phyloP scores from a whole-genome alignment of 2,888 invertebrate genomes.

The Torymus texanus region DNA sequence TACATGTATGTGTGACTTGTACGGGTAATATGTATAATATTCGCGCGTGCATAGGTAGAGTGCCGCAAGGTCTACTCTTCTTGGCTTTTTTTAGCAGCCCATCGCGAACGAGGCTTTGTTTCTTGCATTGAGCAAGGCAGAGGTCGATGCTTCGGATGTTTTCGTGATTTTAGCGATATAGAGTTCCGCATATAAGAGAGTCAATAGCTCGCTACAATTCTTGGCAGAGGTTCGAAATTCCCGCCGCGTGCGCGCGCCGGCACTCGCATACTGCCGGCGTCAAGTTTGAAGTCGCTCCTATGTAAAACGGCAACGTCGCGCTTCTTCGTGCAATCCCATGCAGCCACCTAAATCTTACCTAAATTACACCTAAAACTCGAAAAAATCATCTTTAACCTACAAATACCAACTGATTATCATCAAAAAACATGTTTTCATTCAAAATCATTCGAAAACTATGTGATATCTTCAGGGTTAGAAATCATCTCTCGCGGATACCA shows the following conservation, averaged over 20 bases:
- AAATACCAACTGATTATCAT: no score
- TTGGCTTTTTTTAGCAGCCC: slow-evolving; percentile 3
- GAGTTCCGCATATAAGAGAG: neutral
- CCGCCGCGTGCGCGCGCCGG: slow-evolving; percentile 15
- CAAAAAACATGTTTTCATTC: neutral
- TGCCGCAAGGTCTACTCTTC: neutral
- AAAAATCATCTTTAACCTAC: neutral
- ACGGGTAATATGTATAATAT: no score
- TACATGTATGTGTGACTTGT: neutral
- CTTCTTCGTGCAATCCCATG: neutral
- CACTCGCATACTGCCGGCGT: slow-evolving; percentile 16
- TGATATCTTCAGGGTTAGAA: slow-evolving; percentile 3
- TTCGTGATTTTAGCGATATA: neutral
- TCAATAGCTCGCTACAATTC: neutral
- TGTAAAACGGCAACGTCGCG: slow-evolving; percentile 10
- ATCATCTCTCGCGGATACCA: no score
- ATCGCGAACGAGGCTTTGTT: neutral
- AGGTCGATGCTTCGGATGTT: neutral
- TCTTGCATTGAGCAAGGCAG: neutral
- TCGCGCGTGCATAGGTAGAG: neutral
- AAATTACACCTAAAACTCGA: neutral
- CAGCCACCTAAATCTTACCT: neutral
- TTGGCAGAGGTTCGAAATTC: slow-evolving; percentile 13
- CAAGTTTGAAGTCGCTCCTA: slow-evolving; percentile 15
- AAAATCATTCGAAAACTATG: neutral